phyloP scores from a whole-genome alignment of 2,113 vertebrate species.

The Corythaeola cristata region DNA sequence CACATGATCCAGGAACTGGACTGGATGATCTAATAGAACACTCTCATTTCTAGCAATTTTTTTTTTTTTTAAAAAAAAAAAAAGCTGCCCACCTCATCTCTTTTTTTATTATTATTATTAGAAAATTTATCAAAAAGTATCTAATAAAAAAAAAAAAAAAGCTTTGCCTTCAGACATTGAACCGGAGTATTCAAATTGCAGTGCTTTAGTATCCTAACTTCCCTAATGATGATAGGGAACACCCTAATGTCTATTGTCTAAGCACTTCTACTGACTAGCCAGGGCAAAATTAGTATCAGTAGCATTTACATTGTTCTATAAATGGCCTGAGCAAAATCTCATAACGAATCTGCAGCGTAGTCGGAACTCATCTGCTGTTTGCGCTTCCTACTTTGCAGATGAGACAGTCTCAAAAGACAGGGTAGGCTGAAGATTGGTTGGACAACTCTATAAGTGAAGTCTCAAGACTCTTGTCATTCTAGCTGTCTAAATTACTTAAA shows the following conservation, averaged over 20 bases:
- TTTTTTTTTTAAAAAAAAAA: background rate
- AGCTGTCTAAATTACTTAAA: conserved; percentile 88
- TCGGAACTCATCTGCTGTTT: conserved; percentile 76
- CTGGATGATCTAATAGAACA: background rate
- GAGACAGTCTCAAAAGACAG: conserved; percentile 78
- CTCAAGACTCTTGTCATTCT: conserved; percentile 90
- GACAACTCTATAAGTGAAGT: conserved; percentile 86
- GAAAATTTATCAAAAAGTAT: background rate
- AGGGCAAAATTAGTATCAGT: conserved; percentile 62
- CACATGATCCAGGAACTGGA: background rate
- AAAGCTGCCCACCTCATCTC: background rate
- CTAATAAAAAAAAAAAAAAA: too few species aligned
- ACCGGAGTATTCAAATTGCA: background rate
- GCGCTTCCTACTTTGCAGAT: conserved; percentile 73
- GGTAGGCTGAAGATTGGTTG: conserved; percentile 77
- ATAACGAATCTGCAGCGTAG: conserved; percentile 67
- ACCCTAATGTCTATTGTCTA: conserved; percentile 11
- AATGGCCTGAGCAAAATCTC: conserved; percentile 63
- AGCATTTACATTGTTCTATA: conserved; percentile 61
- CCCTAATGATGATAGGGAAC: background rate
- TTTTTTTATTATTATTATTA: background rate
- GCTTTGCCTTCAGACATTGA: background rate
- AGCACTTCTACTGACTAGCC: conserved; percentile 5
- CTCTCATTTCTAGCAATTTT: background rate
- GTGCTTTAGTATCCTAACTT: background rate